These are phyloP conservation scores for Branchipolynoe longqiensis DNA, from an alignment of 2,888 invertebrate genomes.

Conservation along the genomic window DNA sequence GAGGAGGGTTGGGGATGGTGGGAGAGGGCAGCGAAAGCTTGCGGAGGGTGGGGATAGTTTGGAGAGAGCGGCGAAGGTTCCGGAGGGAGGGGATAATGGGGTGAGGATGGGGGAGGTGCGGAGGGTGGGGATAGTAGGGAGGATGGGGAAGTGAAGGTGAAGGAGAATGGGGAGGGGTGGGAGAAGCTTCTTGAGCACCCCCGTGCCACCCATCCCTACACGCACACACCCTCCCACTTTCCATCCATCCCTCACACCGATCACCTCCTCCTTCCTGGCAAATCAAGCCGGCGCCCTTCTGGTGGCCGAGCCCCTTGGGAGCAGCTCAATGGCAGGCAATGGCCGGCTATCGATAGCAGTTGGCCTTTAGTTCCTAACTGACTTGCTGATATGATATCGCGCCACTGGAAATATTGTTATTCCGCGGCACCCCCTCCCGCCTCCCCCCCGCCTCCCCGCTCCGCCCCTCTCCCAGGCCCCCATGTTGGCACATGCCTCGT, in stretches of 20 bases:
- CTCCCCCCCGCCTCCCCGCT: background rate
- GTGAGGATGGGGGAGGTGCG: too few species aligned
- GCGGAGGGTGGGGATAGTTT: too few species aligned
- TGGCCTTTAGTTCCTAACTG: constrained; percentile 14
- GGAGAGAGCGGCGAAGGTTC: too few species aligned
- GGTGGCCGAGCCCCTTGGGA: background rate
- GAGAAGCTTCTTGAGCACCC: background rate
- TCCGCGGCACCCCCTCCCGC: constrained; percentile 18
- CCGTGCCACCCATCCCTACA: background rate
- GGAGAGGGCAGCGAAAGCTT: too few species aligned
- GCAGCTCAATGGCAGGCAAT: background rate
- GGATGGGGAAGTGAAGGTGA: too few species aligned
- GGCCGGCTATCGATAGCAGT: background rate
- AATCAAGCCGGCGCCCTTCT: background rate
- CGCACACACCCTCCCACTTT: too few species aligned
- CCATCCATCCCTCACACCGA: background rate
- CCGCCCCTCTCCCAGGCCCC: background rate
- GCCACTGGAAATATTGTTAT: constrained; percentile 52
- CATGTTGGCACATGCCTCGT: background rate
- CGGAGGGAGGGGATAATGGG: too few species aligned
- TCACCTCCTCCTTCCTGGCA: background rate
- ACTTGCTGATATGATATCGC: constrained; percentile 30
- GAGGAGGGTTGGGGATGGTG: too few species aligned
- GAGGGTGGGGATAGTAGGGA: too few species aligned
- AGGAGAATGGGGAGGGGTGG: too few species aligned